Base-by-base conservation (phyloP, 2,797 vertebrate genomes). In the Phalloptychus januarius region DNA sequence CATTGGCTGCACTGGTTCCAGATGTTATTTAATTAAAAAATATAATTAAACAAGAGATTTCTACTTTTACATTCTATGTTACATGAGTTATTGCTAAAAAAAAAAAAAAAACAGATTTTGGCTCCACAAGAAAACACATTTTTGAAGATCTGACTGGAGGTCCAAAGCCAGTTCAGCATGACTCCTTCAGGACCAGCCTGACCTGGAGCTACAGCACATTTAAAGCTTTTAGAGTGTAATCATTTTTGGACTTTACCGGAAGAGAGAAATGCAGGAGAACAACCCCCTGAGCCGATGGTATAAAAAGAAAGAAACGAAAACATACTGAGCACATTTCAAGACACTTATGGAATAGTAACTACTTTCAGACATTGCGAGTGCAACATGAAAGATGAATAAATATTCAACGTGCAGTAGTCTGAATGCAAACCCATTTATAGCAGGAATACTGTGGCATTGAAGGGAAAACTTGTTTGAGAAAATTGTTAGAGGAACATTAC, bases 121-220 rank as follows among this genome's bases (percentile, higher is more conserved):
- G 2, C n/a, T 46, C 78, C 71, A 50, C 36, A 13, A 83, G 65
- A 7, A 45, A 80, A 31, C 31, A 58, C 38, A 77, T 31, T 33
- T 75, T 54, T 77, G 74, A 63, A 65, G 36, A 63, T 80, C 36
- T 25, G 20, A 12, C 44, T 77, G 46, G 31, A 71, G 78, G 76
- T 85, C 88, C 83, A 15, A 33, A 75, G 91, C 84, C 69, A 75
- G 28, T 80, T 69, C 77, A 70, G 15, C 5, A 12, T 74, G 69
- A 63, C 80, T 83, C 83, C 70, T 83, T 77, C 65, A 87, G 88
- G 86, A 91, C 75, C 72, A 61, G 45, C 69, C 28, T 74, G 45
- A 78, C 77, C 85, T 79, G 85, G 79, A 89, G 88, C 80, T 74
- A 86, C 88, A 85, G 89, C 86, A 87, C 86, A 85, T 91, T 91